These are phyloP conservation scores for Megaceryle torquata DNA, from an alignment of 2,113 vertebrate species.

Conservation along the genomic window DNA sequence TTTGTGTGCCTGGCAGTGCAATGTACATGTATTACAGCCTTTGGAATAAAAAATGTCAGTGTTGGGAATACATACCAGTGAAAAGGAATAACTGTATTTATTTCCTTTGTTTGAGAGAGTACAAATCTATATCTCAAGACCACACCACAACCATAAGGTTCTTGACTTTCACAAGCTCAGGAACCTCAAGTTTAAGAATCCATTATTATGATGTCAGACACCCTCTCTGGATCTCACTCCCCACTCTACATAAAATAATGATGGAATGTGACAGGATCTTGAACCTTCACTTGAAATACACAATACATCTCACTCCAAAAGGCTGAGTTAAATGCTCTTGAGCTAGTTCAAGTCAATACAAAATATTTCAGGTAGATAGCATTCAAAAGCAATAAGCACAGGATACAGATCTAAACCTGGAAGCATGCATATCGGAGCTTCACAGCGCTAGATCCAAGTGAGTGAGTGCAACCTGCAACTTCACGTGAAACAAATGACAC, in stretches of 20 bases:
- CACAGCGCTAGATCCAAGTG: not conserved
- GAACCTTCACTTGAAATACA: not conserved
- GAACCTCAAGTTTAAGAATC: not conserved
- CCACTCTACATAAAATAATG: not conserved
- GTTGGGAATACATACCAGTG: not conserved
- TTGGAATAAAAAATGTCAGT: not conserved
- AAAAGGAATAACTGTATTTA: not conserved
- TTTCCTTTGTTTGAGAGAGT: not conserved
- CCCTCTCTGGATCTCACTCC: not conserved
- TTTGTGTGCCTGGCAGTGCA: fast-evolving
- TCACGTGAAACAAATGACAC: not conserved
- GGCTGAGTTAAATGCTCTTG: not conserved
- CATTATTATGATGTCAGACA: not conserved
- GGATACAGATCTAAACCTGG: not conserved
- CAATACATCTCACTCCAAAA: not conserved
- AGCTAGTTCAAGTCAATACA: not conserved
- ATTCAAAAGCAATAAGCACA: not conserved
- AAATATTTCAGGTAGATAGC: not conserved
- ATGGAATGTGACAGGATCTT: not conserved
- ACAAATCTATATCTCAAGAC: not conserved
- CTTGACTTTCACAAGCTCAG: not conserved
- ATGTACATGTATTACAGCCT: not conserved
- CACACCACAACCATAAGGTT: fast-evolving
- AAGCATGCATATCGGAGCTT: fast-evolving
- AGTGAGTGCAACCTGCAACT: not conserved